Base-by-base conservation (phyloP, 2,113 vertebrate species). In the Neodon shergylaensis region DNA sequence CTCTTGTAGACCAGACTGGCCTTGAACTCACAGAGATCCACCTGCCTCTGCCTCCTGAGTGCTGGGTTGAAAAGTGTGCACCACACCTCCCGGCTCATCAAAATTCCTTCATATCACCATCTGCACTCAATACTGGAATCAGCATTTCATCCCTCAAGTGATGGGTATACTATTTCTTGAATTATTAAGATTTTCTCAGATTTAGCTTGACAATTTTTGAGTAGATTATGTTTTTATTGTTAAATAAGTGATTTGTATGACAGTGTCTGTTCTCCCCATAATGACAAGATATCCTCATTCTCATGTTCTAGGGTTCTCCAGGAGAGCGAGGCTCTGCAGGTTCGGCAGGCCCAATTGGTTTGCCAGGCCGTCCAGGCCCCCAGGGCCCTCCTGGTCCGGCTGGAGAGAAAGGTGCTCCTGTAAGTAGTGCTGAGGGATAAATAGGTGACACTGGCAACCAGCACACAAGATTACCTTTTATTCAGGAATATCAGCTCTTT, bases 351-450 rank as follows among this genome's bases (percentile, higher is more conserved):
- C 99, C 99, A 36, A 99, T 99, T 44, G 99, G 99, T 11, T 98
- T 99, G 54, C 99, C 99, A 0, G 99, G 99, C 58, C 99, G 99
- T 28, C 99, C 99, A 2, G 99, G 99, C 28, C 99, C 99, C 12
- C 99, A 99, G 96, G 99, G 99, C 19, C 99, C 99, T 1, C 99
- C 99, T 0, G 99, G 99, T 39, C 99, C 99, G 0, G 99, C 99
- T 77, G 99, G 99, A 90, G 99, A 99, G 98, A 99, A 99, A 94
- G 99, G 99, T 22, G 99, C 99, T 95, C 99, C 99, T 2, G 99
- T 99, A 97, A 99, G 99, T 99, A 96, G 86, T 61, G 85, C 10
- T 49, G 31, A 79, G 52, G n/a, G 33, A n/a, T 92, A 70, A 93
- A 66, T 81, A 26, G 11, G 54, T 4, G 42, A 61, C 79, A 5